phyloP scores from a whole-genome alignment of 2,888 invertebrate species.

The Stenodema calcarata region DNA sequence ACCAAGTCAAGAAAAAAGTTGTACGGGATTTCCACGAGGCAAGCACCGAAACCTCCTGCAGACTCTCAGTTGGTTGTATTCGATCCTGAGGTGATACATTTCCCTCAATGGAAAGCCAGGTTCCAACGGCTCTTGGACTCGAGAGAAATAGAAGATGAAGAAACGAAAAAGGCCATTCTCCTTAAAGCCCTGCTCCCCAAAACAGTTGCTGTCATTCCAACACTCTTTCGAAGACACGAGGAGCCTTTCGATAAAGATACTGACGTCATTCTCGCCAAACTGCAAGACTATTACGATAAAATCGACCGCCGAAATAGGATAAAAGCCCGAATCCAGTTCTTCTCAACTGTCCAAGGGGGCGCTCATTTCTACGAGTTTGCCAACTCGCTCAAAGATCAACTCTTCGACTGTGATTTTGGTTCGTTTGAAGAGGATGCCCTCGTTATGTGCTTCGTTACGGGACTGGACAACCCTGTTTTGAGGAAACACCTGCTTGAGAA shows the following conservation, averaged over 20 bases:
- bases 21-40: not conserved
- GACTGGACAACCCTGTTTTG: slow-evolving; percentile 24
- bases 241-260: slow-evolving; percentile 20
- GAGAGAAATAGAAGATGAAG: slow-evolving; percentile 14
- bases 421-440: slow-evolving; percentile 25
- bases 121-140: slow-evolving; percentile 5
- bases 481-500: slow-evolving; percentile 12
- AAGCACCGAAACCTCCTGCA: not conserved
- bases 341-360: not conserved
- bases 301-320: not conserved
- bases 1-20: not conserved
- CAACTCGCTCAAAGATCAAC: slow-evolving; percentile 2
- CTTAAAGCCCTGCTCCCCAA: slow-evolving; percentile 17
- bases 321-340: slow-evolving; percentile 6
- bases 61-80: slow-evolving; percentile 14
- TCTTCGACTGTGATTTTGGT: slow-evolving; percentile 27
- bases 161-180: slow-evolving; percentile 1
- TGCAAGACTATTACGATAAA: slow-evolving; percentile 20
- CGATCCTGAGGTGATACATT: slow-evolving; percentile 9
- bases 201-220: not conserved
- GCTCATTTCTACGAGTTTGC: slow-evolving; percentile 21
- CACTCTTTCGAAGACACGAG: slow-evolving; percentile 9
- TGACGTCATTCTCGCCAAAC: slow-evolving; percentile 17
- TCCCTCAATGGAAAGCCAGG: not conserved
- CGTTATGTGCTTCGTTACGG: not conserved